phyloP scores from a whole-genome alignment of 1,140 invertebrate species.

The Geopemphigus sp. region DNA sequence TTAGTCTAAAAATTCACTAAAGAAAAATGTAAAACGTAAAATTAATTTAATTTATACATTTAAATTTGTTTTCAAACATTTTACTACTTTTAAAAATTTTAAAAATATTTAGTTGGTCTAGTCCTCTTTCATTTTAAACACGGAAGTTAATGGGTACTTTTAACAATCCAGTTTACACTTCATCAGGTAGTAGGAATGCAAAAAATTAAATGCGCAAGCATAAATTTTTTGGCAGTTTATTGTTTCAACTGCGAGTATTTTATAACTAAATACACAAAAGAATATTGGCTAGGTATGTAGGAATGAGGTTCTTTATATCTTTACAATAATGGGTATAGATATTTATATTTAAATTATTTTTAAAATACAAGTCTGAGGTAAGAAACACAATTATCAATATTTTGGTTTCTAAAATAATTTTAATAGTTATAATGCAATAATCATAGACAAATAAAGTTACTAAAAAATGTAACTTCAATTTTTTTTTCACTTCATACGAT shows the following conservation, averaged over 20 bases:
- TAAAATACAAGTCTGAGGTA: background rate
- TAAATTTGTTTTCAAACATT: no score
- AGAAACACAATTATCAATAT: slow-evolving; percentile 32
- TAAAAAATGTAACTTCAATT: background rate
- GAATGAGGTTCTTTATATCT: background rate
- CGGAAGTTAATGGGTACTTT: no score
- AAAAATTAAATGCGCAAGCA: background rate
- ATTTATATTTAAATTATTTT: background rate
- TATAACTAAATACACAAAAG: slow-evolving; percentile 34
- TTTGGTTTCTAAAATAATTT: slow-evolving; percentile 24
- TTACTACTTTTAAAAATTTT: no score
- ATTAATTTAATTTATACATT: no score
- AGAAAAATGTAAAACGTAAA: no score
- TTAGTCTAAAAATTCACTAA: no score
- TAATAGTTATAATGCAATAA: slow-evolving; percentile 12
- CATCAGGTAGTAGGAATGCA: background rate
- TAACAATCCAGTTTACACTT: background rate
- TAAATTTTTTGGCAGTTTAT: slow-evolving; percentile 38
- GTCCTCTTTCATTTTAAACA: no score
- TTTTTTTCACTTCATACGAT: background rate
- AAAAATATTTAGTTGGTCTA: no score
- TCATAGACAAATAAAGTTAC: slow-evolving; percentile 22
- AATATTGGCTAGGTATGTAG: slow-evolving; percentile 18
- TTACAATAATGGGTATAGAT: slow-evolving; percentile 11
- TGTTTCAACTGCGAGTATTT: slow-evolving; percentile 9